Percentiles rank a stretch among this genome's conserved stretches.
These are phyloP conservation scores for Lepus oiostolus DNA, from an alignment of 2,797 vertebrate genomes.

Conservation along the genomic window DNA sequence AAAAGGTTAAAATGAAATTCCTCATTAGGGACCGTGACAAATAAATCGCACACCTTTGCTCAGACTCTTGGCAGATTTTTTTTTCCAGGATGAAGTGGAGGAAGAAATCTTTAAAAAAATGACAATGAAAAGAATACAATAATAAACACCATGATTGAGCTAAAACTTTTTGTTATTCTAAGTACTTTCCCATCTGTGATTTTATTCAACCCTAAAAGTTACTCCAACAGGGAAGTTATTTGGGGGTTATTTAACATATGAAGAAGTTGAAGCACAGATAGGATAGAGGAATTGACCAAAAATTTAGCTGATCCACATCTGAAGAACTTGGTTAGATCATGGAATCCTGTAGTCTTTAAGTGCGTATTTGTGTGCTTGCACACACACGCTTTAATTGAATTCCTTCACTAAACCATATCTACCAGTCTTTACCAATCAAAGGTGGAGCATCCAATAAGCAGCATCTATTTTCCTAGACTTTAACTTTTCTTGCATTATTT, in stretches of 20 bases:
- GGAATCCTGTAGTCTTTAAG: slow-evolving; percentile 80
- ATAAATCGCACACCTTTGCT: slow-evolving; percentile 78
- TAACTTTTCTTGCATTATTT: not conserved
- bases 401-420: slow-evolving; percentile 72
- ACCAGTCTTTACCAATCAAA: not conserved
- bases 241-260: not conserved
- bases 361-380: slow-evolving; percentile 23
- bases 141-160: slow-evolving; percentile 21
- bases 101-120: slow-evolving; percentile 65
- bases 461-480: not conserved
- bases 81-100: slow-evolving; percentile 56
- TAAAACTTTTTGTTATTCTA: not conserved
- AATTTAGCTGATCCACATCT: not conserved
- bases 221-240: not conserved
- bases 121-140: slow-evolving; percentile 48
- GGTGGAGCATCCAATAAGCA: not conserved
- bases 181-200: slow-evolving; percentile 36
- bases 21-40: slow-evolving; percentile 78
- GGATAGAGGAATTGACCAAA: not conserved
- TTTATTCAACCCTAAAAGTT: slow-evolving; percentile 5
- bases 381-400: slow-evolving; percentile 82
- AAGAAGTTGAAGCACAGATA: slow-evolving; percentile 23
- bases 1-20: slow-evolving; percentile 79
- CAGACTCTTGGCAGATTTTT: slow-evolving; percentile 65
- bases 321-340: slow-evolving; percentile 65